Conservation (phyloP, 2,888 invertebrate species). For the Schrankia costaestrigalis region DNA sequence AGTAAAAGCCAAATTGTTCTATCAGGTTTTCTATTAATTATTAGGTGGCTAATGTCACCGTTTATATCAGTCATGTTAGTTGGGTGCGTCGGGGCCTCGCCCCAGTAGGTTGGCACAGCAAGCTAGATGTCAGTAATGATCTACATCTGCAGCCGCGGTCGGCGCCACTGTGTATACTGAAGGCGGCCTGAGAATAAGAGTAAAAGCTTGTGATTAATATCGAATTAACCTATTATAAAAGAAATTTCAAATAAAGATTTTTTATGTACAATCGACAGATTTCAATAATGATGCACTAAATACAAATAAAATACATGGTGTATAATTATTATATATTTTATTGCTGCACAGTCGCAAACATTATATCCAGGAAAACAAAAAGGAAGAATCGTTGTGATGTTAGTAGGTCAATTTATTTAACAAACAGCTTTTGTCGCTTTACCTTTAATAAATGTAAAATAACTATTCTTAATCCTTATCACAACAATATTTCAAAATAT, state of each 20-base stretch:
- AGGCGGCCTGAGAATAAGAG: slow-evolving; percentile 56
- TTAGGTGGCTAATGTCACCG: slow-evolving; percentile 41
- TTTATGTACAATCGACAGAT: neutral
- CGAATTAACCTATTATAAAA: too few species aligned
- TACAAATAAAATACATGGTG: too few species aligned
- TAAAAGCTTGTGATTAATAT: too few species aligned
- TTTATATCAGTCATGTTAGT: slow-evolving; percentile 49
- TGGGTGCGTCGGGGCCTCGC: slow-evolving; percentile 22
- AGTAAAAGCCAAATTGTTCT: slow-evolving; percentile 25
- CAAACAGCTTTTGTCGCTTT: too few species aligned
- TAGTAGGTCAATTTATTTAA: too few species aligned
- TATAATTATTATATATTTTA: too few species aligned
- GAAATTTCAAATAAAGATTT: neutral
- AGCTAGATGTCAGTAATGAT: slow-evolving; percentile 67
- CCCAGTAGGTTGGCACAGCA: slow-evolving; percentile 56
- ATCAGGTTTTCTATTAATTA: slow-evolving; percentile 11
- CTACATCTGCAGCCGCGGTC: slow-evolving; percentile 56
- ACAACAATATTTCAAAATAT: neutral
- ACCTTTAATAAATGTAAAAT: neutral
- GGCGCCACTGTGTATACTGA: slow-evolving; percentile 73
- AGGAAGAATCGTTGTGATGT: too few species aligned
- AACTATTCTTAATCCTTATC: neutral
- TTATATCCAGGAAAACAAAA: too few species aligned
- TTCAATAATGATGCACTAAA: too few species aligned
- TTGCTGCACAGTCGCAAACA: too few species aligned